A percentile compares a stretch with the other conserved stretches of the same genome.
Conservation (phyloP, 2,113 vertebrate species). For the Daubentonia madagascariensis region DNA sequence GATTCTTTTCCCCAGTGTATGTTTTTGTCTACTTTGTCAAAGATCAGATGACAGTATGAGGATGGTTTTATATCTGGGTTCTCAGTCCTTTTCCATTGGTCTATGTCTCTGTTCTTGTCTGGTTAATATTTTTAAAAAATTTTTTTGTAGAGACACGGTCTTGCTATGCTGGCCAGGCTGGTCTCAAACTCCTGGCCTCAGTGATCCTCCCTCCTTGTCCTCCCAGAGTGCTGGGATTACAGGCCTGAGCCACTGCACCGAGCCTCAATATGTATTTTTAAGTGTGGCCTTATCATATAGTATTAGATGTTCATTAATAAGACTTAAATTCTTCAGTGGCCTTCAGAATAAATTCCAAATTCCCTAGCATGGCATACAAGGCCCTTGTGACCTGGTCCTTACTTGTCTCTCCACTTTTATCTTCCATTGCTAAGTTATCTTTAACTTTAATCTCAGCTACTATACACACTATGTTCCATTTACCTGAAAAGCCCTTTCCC, state of each 20-base stretch:
- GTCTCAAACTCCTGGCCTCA: too few species aligned
- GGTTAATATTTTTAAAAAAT: background rate
- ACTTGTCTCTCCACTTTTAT: background rate
- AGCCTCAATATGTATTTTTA: background rate
- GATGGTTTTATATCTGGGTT: too few species aligned
- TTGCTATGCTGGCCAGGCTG: too few species aligned
- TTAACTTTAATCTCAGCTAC: background rate
- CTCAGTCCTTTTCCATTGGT: too few species aligned
- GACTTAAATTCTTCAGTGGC: background rate
- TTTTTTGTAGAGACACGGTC: too few species aligned
- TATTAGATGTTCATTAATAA: slow-evolving; percentile 16
- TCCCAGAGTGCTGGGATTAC: too few species aligned
- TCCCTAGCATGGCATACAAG: background rate
- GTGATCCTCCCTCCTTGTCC: too few species aligned
- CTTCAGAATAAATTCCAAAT: background rate
- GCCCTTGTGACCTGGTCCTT: background rate
- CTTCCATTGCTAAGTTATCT: background rate
- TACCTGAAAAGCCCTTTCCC: background rate
- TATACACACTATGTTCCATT: background rate
- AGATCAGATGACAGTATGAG: too few species aligned
- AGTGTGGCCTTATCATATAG: background rate
- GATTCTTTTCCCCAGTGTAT: too few species aligned
- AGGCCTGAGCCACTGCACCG: too few species aligned
- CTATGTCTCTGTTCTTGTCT: too few species aligned
- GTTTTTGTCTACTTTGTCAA: too few species aligned